Evolutionary conservation across 2,888 invertebrate species (phyloP), one percentile per base, ranked within the genome.

Genomic region (Hermodice carunculata): DNA sequence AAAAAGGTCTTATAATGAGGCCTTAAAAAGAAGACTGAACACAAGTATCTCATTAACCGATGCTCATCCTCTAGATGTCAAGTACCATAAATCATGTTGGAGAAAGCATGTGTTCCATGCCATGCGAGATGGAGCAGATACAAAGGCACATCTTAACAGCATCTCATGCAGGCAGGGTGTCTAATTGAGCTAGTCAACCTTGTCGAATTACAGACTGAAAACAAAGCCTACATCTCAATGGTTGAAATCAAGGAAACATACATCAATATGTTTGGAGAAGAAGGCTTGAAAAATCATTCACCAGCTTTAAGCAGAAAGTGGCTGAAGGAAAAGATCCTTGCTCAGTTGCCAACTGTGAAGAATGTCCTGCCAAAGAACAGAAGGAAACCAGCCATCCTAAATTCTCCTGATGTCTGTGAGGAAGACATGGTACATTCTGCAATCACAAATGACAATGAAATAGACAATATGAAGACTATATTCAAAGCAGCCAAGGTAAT

Each of bases 31-130:
- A 22, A 52, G 52, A 26, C 52, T 52, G 52, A 52, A 26, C 52
- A 52, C 52, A 14, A 8, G 52, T 34, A 34, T 31, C 14, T 31
- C 54, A 53, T 37, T 29, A 31, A 5, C 22, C 5, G 37, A 53
- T 53, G 54, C 54, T 17, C 54, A 53, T 34, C 5, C 37, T 34
- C 17, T 53, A 22, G 34, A 53, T 34, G 37, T 37, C 24, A 37
- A n/a, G 54, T 53, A 53, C 54, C 54, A 53, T 37, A 53, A 53
- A 37, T 14, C 54, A 17, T 53, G 31, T 34, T 53, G 54, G 54
- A 53, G 34, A 24, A 51, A 53, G 17, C 54, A 53, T 34, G 17
- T 53, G 6, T 53, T 53, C n/a, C n/a, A n/a, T n/a, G n/a, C n/a
- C n/a, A n/a, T n/a, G n/a, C n/a, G n/a, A n/a, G n/a, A n/a, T n/a